Evolutionary conservation across 2,888 invertebrate genomes (phyloP), one percentile per base, ranked within the genome.

Genomic region (Troglohyphantes excavatus): DNA sequence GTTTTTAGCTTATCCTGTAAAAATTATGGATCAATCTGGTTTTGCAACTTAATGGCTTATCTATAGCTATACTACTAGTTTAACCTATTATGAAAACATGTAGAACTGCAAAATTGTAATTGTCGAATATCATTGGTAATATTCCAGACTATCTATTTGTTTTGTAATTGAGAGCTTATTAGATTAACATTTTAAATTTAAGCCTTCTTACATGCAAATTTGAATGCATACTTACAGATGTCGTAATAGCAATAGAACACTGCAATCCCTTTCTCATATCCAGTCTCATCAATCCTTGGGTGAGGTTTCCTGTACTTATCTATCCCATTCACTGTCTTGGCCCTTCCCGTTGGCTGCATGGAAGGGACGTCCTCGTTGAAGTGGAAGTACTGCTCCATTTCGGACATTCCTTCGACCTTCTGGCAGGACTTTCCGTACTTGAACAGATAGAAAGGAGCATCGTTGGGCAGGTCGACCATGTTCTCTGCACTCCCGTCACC

Each of bases 221-320:
- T 21, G 19, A 33, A 13, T 2, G 2, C 13, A 23, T 86, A 91
- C 92, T 91, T 91, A 91, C 92, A 90, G 33, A 92, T 92, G 75
- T 92, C 92, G 68, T 92, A 92, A 75, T 92, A 92, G 43, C 92
- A 92, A 75, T 92, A 92, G 72, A 91, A 92, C 3, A 92, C 63
- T 6, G 92, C 89, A 19, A 92, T 90, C 26, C 92, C 92, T 46
- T 91, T 92, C 33, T 92, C 92, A 84, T 92, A 92, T 9, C 90
- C 53, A 23, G 85, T 90, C 13, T 90, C 90, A 67, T 92, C 92
- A 6, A 92, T 85, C 43, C 84, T 90, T 43, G 92, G 92, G 83
- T 92, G 92, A 2, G 92, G 92, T 29, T 78, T 75, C 33, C 90
- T 91, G 67, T 92, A 92, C 70, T 92, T 91, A 0, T 84, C 82